Evolutionary conservation across 64 coral and sea anemone species (phyloP).

Genomic region (Stichodactyla mertensii): DNA sequence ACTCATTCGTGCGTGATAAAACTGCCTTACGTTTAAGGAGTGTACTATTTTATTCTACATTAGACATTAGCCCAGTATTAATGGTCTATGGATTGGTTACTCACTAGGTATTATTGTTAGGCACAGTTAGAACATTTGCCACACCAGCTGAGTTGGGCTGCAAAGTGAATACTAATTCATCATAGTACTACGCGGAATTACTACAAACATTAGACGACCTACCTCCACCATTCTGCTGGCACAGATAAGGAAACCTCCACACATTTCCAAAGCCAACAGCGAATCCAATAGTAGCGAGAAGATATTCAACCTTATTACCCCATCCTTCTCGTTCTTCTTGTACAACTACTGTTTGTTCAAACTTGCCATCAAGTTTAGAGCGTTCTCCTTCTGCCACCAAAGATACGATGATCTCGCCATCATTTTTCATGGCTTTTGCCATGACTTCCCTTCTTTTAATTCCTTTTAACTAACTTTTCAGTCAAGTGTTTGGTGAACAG

Average conservation of each 20-base stretch:
- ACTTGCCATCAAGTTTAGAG: neutral
- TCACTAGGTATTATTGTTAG: too few relatives aligned
- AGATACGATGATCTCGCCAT: slow-evolving; percentile 1
- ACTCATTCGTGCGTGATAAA: too few relatives aligned
- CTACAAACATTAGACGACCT: neutral
- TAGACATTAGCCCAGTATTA: too few relatives aligned
- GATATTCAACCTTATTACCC: slow-evolving; percentile 69
- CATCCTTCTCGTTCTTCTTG: slow-evolving; percentile 59
- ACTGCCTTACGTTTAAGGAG: too few relatives aligned
- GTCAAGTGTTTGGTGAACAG: neutral
- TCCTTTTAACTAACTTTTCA: too few relatives aligned
- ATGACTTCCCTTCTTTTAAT: neutral
- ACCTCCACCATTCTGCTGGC: slow-evolving; percentile 73
- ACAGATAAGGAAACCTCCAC: slow-evolving; percentile 79
- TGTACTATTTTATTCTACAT: too few relatives aligned
- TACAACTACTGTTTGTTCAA: neutral
- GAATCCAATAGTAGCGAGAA: slow-evolving; percentile 75
- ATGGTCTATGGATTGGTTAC: too few relatives aligned
- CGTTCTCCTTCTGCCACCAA: neutral
- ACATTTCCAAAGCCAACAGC: slow-evolving; percentile 82
- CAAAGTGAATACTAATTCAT: too few relatives aligned
- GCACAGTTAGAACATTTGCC: too few relatives aligned
- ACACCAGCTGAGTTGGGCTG: too few relatives aligned
- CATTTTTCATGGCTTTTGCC: neutral
- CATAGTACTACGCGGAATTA: too few relatives aligned